Conservation (phyloP, 2,113 vertebrate species). For the Neofelis nebulosa region DNA sequence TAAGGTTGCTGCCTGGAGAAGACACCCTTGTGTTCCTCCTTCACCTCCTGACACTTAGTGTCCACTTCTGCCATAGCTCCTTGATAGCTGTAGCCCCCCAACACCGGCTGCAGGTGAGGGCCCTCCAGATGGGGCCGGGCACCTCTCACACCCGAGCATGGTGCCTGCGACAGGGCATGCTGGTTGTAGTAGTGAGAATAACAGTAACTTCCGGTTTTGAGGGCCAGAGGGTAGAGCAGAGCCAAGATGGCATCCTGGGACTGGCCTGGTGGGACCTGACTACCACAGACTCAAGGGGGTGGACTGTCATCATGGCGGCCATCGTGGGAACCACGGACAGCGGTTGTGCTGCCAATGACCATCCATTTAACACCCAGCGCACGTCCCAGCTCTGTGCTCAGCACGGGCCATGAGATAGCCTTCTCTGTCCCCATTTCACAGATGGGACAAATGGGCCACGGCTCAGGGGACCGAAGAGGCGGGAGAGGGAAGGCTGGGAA, state of each 20-base stretch:
- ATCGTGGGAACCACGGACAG: fast-evolving
- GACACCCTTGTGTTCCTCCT: neutral
- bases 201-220: fast-evolving
- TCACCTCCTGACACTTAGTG: fast-evolving
- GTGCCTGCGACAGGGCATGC: fast-evolving
- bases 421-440: neutral
- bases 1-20: neutral
- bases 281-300: fast-evolving
- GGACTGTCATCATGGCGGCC: fast-evolving
- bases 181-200: too few relatives aligned
- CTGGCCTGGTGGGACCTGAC: neutral
- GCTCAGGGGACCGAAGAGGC: neutral
- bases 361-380: fast-evolving
- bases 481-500: fast-evolving
- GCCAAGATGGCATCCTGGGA: neutral
- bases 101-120: fast-evolving
- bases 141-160: fast-evolving
- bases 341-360: fast-evolving
- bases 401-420: fast-evolving
- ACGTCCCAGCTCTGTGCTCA: fast-evolving
- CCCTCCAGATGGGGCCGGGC: neutral
- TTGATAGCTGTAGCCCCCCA: neutral
- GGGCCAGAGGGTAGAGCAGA: neutral
- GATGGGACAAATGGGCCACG: fast-evolving
- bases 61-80: neutral